These are phyloP conservation scores for Thera britannica DNA, from an alignment of 2,888 invertebrate species.

Conservation along the genomic window DNA sequence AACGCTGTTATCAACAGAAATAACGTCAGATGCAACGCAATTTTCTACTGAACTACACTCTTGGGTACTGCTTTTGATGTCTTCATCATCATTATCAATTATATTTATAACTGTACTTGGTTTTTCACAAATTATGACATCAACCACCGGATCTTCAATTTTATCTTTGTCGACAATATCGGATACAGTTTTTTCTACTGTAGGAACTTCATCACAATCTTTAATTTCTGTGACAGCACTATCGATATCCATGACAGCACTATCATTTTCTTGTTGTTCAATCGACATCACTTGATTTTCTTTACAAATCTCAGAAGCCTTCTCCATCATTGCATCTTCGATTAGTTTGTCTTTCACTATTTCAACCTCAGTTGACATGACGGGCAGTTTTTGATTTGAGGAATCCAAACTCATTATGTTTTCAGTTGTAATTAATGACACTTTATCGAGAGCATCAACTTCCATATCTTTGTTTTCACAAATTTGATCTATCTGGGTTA, in stretches of 20 bases:
- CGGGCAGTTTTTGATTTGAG: neutral
- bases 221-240: constrained; percentile 32
- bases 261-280: neutral
- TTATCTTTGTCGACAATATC: constrained; percentile 1
- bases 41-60: constrained; percentile 16
- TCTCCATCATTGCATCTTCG: neutral
- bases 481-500: neutral
- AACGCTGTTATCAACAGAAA: constrained; percentile 29
- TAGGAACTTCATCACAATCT: constrained; percentile 23
- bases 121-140: constrained; percentile 12
- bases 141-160: constrained; percentile 4
- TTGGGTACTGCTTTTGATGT: constrained; percentile 24
- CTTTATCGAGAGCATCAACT: neutral
- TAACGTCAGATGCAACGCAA: constrained; percentile 14
- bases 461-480: constrained; percentile 14
- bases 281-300: neutral
- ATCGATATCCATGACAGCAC: constrained; percentile 4
- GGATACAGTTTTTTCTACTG: neutral
- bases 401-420: neutral
- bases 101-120: constrained; percentile 20
- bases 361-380: constrained; percentile 6
- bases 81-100: constrained; percentile 21
- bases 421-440: constrained; percentile 4
- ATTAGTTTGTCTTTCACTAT: neutral
- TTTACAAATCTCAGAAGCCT: neutral